Evolutionary conservation across 2,888 invertebrate species (phyloP).

Genomic region (Crepidodera aurea): DNA sequence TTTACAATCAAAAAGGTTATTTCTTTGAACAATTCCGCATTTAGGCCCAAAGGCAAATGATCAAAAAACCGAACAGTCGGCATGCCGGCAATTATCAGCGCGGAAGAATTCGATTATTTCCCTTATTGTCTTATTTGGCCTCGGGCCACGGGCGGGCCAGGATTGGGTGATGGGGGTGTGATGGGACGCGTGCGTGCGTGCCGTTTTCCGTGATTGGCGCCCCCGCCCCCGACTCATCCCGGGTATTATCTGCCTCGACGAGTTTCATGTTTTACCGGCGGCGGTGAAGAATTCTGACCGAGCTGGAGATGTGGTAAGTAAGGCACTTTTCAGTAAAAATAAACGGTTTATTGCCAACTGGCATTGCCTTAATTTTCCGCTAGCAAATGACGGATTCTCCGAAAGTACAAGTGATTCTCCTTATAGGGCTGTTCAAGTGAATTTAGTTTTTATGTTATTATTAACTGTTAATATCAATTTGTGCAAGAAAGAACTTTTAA

Average conservation of each 20-base stretch:
- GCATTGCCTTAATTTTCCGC: no score
- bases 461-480: no score
- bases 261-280: not conserved
- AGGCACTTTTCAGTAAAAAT: not conserved
- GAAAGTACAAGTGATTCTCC: no score
- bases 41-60: not conserved
- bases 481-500: no score
- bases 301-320: constrained; percentile 2
- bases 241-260: constrained; percentile 7
- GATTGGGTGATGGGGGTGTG: constrained; percentile 51
- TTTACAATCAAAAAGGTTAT: no score
- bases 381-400: no score
- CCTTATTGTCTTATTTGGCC: constrained; percentile 53
- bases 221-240: constrained; percentile 1
- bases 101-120: constrained; percentile 53
- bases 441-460: no score
- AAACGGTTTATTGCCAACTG: no score
- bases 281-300: constrained; percentile 1
- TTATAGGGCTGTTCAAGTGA: no score
- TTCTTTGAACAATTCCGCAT: not conserved
- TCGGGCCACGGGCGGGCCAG: constrained; percentile 43
- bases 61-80: constrained; percentile 1
- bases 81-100: constrained; percentile 37
- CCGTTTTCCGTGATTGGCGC: constrained; percentile 52
- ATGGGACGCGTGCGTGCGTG: constrained; percentile 53